These are phyloP conservation scores for Valencia hispanica DNA, from an alignment of 2,797 vertebrate species.

Conservation along the genomic window DNA sequence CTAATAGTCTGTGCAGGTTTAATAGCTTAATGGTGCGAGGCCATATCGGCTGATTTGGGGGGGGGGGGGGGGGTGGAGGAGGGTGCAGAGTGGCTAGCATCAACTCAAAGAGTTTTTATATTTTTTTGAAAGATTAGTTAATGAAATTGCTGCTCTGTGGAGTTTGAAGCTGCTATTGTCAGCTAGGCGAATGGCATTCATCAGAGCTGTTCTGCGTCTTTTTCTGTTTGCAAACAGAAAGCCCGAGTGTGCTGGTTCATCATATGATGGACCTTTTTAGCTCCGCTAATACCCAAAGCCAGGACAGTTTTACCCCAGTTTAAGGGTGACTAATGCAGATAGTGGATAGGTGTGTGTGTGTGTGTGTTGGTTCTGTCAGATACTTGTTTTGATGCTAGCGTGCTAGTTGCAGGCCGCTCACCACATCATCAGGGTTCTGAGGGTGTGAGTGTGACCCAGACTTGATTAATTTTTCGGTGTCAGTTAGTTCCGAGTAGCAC, in stretches of 20 bases:
- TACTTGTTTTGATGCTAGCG: constrained; percentile 40
- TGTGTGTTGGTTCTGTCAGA: constrained; percentile 32
- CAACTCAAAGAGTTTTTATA: constrained; percentile 62
- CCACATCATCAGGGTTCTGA: constrained; percentile 48
- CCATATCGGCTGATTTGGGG: constrained; percentile 62
- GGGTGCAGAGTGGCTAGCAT: constrained; percentile 43
- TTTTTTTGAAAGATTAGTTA: constrained; percentile 69
- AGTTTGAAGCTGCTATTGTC: constrained; percentile 47
- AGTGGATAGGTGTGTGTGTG: constrained; percentile 31
- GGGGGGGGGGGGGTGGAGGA: not conserved
- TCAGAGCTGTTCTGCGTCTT: constrained; percentile 50
- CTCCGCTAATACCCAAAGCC: constrained; percentile 62
- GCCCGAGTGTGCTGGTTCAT: constrained; percentile 47
- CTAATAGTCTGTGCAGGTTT: constrained; percentile 49
- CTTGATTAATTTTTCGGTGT: constrained; percentile 35
- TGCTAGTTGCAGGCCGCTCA: constrained; percentile 34
- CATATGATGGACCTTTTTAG: constrained; percentile 65
- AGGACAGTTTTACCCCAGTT: constrained; percentile 59
- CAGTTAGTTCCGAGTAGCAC: constrained; percentile 5
- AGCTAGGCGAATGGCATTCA: constrained; percentile 41
- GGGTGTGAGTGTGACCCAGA: constrained; percentile 49
- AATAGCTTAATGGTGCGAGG: constrained; percentile 58
- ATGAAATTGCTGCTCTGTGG: constrained; percentile 54
- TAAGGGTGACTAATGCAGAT: constrained; percentile 47
- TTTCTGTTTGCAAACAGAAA: constrained; percentile 28